These are phyloP conservation scores for Parus major DNA, from an alignment of 2,113 vertebrate genomes.

Conservation along the genomic window DNA sequence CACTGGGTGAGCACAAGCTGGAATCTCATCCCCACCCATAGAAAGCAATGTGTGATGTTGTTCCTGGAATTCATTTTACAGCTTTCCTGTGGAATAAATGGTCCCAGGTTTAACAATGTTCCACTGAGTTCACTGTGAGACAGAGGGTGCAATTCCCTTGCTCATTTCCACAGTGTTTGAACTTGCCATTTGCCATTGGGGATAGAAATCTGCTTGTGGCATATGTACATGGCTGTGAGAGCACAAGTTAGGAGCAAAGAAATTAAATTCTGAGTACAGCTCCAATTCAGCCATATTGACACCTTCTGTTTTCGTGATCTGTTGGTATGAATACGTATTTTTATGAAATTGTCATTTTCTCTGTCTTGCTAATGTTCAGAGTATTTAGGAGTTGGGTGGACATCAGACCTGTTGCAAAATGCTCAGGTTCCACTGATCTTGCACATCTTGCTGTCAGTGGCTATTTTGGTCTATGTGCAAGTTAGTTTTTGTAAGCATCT, in stretches of 20 bases:
- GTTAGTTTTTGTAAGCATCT: background rate
- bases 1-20: background rate
- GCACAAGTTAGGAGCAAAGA: background rate
- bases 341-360: background rate
- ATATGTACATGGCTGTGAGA: background rate
- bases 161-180: background rate
- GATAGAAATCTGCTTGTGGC: background rate
- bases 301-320: background rate
- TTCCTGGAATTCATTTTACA: background rate
- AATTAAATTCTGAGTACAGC: background rate
- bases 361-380: background rate
- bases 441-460: background rate
- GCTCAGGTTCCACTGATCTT: background rate
- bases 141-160: background rate
- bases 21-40: background rate
- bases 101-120: background rate
- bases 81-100: background rate
- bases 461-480: background rate
- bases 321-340: background rate
- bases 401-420: background rate
- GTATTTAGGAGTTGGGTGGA: background rate
- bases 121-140: background rate
- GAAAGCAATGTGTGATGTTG: background rate
- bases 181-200: fast-evolving
- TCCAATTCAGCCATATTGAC: background rate